Evolutionary conservation across 2,888 invertebrate genomes (phyloP).

Genomic region (Druceiella hillmani): DNA sequence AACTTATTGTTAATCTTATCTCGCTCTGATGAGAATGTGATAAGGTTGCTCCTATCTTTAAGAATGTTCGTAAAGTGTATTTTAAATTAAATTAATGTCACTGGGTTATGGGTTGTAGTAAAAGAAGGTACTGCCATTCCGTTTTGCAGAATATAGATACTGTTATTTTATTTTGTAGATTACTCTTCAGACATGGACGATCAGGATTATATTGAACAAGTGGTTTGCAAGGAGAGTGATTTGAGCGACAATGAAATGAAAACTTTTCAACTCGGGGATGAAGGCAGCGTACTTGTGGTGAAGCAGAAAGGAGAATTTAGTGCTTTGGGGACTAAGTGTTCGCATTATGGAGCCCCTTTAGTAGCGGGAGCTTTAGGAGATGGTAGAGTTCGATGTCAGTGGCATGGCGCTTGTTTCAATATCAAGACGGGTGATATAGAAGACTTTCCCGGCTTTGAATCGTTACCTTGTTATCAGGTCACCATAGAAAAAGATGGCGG

Average conservation of each 20-base stretch:
- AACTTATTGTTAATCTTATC: no score
- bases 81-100: no score
- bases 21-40: no score
- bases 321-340: constrained; percentile 86
- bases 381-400: constrained; percentile 86
- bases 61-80: no score
- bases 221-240: constrained; percentile 67
- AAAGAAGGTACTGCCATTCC: no score
- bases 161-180: no score
- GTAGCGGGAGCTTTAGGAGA: constrained; percentile 77
- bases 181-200: no score
- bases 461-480: constrained; percentile 84
- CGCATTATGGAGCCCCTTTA: constrained; percentile 90
- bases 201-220: constrained; percentile 65
- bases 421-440: constrained; percentile 91
- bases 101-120: no score
- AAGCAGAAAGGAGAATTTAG: constrained; percentile 78
- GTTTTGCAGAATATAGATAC: no score
- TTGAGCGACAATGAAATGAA: constrained; percentile 79
- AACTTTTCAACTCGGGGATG: constrained; percentile 63
- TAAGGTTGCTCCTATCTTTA: no score
- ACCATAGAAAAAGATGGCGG: constrained; percentile 58
- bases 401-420: constrained; percentile 97
- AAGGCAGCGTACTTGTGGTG: constrained; percentile 74
- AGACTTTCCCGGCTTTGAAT: constrained; percentile 94